Evolutionary conservation across 2,888 invertebrate genomes (phyloP), one percentile per base, ranked within the genome.

Genomic region (Lagria hirta): DNA sequence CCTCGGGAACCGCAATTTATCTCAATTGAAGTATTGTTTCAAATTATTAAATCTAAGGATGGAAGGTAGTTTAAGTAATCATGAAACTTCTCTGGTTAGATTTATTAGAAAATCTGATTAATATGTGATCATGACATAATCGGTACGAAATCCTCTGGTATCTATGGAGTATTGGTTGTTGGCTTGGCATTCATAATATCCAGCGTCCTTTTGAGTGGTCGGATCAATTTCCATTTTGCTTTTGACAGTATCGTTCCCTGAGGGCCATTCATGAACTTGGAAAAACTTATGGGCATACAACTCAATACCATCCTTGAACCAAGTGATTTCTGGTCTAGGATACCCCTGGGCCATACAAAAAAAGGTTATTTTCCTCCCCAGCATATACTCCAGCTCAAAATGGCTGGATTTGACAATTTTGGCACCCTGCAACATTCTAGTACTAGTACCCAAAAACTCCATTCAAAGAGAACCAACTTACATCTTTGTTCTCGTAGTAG

Each of bases 241-340:
- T 61, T 83, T 84, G 54, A 83, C 78, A 17, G 80, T 80, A 55
- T 79, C 79, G 52, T 80, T 78, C 3, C 79, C 81, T 18, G 79
- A 73, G 1, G 79, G 75, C 82, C 82, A 83, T 67, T 83, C 83
- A 58, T 83, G 82, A 69, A 82, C 83, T 74, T 83, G 83, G 52
- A 83, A 81, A 64, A 81, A 84, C 60, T 78, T 79, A 59, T 84
- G 84, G 24, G 81, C 78, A 52, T 82, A 83, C n/a, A 86, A 67
- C 64, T 87, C 86, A 24, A 85, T 81, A 2, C 84, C 85, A 62
- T 87, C 85, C 64, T 86, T 86, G 60, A 81, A 82, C 86, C 86
- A 87, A 17, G 83, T 86, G 37, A 87, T 84, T 66, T 83, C 82
- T 1, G 86, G 86, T 43, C 85, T 69, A 1, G 86, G 86, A 42